Percentiles rank a stretch among this genome's conserved stretches.
Evolutionary conservation across 1,140 invertebrate species (phyloP).

Genomic region (Ostrea edulis): DNA sequence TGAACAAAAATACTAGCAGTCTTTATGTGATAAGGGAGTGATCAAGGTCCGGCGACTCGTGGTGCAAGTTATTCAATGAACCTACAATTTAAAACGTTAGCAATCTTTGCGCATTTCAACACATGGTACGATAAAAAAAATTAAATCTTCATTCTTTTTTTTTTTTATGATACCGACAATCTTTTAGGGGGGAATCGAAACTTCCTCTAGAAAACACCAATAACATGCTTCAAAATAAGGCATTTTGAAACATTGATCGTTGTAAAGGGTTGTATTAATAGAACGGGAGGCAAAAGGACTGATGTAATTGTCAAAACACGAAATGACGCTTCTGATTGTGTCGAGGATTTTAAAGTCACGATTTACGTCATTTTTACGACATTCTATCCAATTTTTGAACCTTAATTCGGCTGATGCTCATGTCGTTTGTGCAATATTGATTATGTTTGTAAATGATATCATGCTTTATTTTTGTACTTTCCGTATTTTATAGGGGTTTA

Average conservation of each 20-base stretch:
- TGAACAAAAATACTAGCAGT: too few species aligned
- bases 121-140: too few species aligned
- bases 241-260: too few species aligned
- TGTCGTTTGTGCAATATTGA: slow-evolving; percentile 20
- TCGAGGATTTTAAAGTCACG: background rate
- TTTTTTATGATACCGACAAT: too few species aligned
- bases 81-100: too few species aligned
- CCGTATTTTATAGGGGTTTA: too few species aligned
- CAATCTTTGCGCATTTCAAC: too few species aligned
- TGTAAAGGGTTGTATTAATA: background rate
- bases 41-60: slow-evolving; percentile 25
- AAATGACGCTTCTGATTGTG: background rate
- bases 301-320: slow-evolving; percentile 9
- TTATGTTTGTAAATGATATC: slow-evolving; percentile 13
- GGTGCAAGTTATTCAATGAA: background rate
- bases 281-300: background rate
- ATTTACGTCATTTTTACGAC: slow-evolving; percentile 13
- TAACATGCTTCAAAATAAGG: too few species aligned
- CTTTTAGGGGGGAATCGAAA: too few species aligned
- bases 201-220: too few species aligned
- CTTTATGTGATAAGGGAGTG: background rate
- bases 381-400: background rate
- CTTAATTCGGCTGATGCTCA: slow-evolving; percentile 8
- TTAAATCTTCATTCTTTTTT: too few species aligned
- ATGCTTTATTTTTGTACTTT: background rate